phyloP scores from a whole-genome alignment of 2,888 invertebrate genomes.

The Drosophila fulvimacula region DNA sequence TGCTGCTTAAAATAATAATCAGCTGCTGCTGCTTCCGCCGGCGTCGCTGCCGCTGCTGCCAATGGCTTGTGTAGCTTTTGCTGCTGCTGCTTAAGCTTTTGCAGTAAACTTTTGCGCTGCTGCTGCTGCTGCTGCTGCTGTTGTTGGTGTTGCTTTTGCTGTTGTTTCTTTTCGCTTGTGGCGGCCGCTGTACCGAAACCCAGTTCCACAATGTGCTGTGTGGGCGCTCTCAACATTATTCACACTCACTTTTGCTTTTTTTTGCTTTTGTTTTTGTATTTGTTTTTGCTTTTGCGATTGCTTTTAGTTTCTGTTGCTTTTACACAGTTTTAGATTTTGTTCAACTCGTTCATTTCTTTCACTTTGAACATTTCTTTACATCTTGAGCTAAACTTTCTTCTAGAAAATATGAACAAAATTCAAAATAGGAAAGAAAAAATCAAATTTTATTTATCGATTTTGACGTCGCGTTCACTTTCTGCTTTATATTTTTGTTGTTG shows the following conservation, averaged over 20 bases:
- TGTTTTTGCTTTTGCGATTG: constrained; percentile 34
- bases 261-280: constrained; percentile 30
- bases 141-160: constrained; percentile 39
- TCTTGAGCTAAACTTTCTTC: constrained; percentile 56
- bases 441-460: constrained; percentile 33
- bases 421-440: constrained; percentile 25
- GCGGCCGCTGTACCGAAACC: constrained; percentile 75
- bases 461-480: constrained; percentile 27
- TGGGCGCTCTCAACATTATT: constrained; percentile 86
- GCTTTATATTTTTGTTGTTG: neutral
- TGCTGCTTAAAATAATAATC: constrained; percentile 62
- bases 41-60: constrained; percentile 39
- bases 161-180: constrained; percentile 38
- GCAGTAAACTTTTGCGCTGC: constrained; percentile 60
- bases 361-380: constrained; percentile 18
- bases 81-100: constrained; percentile 66
- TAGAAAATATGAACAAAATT: constrained; percentile 44
- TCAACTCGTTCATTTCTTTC: constrained; percentile 48
- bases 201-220: constrained; percentile 85
- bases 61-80: constrained; percentile 56
- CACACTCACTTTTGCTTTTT: constrained; percentile 73
- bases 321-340: constrained; percentile 47
- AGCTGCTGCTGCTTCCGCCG: constrained; percentile 49
- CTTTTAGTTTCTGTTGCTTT: constrained; percentile 47
- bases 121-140: constrained; percentile 46